Evolutionary conservation across 2,113 vertebrate genomes (phyloP).

Genomic region (Trinectes maculatus): DNA sequence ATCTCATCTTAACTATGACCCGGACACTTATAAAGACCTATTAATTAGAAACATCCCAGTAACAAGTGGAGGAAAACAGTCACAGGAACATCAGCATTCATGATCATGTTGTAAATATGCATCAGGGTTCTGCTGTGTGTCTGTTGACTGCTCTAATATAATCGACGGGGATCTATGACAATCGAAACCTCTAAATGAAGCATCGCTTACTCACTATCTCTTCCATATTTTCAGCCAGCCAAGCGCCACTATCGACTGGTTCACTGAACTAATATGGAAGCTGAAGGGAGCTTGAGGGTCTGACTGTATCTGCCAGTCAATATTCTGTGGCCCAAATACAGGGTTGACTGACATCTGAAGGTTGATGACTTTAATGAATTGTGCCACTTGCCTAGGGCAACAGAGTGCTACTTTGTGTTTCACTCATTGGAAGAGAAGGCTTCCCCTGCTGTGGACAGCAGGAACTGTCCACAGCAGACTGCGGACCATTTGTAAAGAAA

Average conservation of each 20-base stretch:
- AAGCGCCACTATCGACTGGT: background rate
- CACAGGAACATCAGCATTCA: background rate
- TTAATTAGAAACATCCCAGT: background rate
- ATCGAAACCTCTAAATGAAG: conserved; percentile 36
- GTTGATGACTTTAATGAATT: conserved; percentile 67
- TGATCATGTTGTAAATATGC: conserved; percentile 19
- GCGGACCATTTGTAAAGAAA: too few species aligned
- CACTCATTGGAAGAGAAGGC: conserved; percentile 32
- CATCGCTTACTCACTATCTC: conserved; percentile 27
- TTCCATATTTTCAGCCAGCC: conserved; percentile 28
- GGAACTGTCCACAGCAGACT: background rate
- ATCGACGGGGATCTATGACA: conserved; percentile 47
- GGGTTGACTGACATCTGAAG: conserved; percentile 67
- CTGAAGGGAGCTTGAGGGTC: conserved; percentile 23
- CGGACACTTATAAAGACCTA: background rate
- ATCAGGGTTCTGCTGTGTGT: conserved; percentile 25
- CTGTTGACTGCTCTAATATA: conserved; percentile 44
- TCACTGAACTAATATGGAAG: conserved; percentile 50
- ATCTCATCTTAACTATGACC: background rate
- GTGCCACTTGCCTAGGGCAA: conserved; percentile 38
- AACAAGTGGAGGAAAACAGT: background rate
- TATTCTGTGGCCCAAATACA: conserved; percentile 59
- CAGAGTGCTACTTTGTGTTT: conserved; percentile 54
- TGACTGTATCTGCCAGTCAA: conserved; percentile 46
- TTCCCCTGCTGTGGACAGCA: conserved; percentile 1